Conservation (phyloP, 2,113 vertebrate species). For the Solenodon paradoxus region DNA sequence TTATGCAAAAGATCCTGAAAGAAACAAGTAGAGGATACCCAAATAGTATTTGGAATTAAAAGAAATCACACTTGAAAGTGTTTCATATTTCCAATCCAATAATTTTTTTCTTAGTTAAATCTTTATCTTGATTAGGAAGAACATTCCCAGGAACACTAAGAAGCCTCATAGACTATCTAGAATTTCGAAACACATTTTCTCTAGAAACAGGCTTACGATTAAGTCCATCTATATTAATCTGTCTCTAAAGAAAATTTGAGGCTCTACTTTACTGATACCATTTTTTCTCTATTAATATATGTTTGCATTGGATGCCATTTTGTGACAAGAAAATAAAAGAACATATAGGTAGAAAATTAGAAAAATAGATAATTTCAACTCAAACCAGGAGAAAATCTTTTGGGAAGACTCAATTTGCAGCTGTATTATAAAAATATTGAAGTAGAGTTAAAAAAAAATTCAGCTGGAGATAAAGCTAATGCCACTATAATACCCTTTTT, state of each 20-base stretch:
- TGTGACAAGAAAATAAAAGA: neutral
- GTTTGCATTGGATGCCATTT: neutral
- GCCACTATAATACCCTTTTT: neutral
- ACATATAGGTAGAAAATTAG: neutral
- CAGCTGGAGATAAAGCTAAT: neutral
- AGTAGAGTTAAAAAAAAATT: neutral
- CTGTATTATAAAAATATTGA: neutral
- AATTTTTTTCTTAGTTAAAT: neutral
- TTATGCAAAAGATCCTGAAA: neutral
- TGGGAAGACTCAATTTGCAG: neutral
- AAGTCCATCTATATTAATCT: neutral
- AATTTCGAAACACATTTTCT: neutral
- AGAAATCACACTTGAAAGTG: too few relatives aligned
- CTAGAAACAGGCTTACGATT: too few relatives aligned
- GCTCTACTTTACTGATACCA: neutral
- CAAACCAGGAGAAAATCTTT: neutral
- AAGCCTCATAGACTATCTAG: neutral
- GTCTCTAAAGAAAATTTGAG: neutral
- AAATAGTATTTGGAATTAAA: neutral
- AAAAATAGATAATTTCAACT: neutral
- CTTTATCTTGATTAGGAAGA: neutral
- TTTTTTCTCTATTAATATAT: neutral
- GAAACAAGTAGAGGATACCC: neutral
- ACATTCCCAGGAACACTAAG: neutral
- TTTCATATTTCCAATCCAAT: neutral